phyloP scores from a whole-genome alignment of 2,888 invertebrate genomes.

The Globia sparganii region DNA sequence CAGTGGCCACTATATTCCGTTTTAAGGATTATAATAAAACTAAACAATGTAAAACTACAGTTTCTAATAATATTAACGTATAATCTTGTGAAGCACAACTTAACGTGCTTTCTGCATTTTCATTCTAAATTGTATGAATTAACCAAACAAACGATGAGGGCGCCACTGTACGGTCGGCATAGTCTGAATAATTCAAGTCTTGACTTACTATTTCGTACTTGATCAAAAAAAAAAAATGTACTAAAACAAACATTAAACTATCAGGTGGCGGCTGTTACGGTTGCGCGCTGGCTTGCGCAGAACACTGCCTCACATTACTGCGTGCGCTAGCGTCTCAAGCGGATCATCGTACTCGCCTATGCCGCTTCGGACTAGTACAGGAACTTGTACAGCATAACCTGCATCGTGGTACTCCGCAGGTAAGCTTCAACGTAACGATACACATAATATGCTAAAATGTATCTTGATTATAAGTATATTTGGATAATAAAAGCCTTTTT shows the following conservation, averaged over 20 bases:
- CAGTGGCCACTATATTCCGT: too few relatives aligned
- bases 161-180: too few relatives aligned
- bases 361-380: conserved; percentile 96
- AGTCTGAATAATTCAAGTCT: background rate
- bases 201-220: background rate
- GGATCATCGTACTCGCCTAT: conserved; percentile 93
- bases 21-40: too few relatives aligned
- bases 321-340: conserved; percentile 96
- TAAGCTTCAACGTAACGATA: background rate
- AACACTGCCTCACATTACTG: conserved; percentile 97
- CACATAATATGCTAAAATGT: background rate
- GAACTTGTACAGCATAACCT: conserved; percentile 97
- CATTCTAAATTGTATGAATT: too few relatives aligned
- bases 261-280: conserved; percentile 93
- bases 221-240: background rate
- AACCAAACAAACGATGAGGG: too few relatives aligned
- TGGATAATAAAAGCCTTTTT: too few relatives aligned
- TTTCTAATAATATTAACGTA: too few relatives aligned
- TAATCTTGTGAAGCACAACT: too few relatives aligned
- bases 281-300: conserved; percentile 97
- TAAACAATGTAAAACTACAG: too few relatives aligned
- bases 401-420: conserved; percentile 95
- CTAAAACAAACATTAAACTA: conserved; percentile 4
- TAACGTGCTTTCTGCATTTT: too few relatives aligned
- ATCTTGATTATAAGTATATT: background rate